Conservation (phyloP, 2,797 vertebrate species). For the Paedocypris micromegethes region DNA sequence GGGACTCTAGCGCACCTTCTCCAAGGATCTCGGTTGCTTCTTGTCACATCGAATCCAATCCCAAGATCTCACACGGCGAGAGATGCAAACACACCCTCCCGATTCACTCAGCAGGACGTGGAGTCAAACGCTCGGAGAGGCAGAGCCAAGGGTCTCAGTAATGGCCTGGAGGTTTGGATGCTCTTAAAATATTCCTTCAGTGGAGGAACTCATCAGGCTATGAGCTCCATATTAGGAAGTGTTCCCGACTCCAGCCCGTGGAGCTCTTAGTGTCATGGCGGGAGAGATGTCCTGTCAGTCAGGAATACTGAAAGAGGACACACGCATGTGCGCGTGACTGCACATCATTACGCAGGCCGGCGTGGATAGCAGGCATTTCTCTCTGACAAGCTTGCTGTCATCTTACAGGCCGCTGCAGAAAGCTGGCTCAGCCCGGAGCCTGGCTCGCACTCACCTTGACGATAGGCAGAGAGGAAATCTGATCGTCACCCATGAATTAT, state of each 20-base stretch:
- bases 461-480: conserved; percentile 46
- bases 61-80: conserved; percentile 8
- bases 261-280: conserved; percentile 48
- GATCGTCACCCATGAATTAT: conserved; percentile 56
- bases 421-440: conserved; percentile 31
- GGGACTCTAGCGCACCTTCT: conserved; percentile 21
- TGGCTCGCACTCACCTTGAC: conserved; percentile 46
- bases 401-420: conserved; percentile 21
- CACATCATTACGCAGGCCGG: conserved; percentile 42
- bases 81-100: not conserved
- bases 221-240: conserved; percentile 1
- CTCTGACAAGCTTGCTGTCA: conserved; percentile 36
- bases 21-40: conserved; percentile 5
- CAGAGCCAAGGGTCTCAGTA: conserved; percentile 25
- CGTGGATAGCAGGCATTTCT: conserved; percentile 33
- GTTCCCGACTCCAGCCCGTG: conserved; percentile 20
- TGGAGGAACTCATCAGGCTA: not conserved
- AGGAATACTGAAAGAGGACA: conserved; percentile 4
- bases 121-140: conserved; percentile 20
- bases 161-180: conserved; percentile 28
- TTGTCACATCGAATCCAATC: conserved; percentile 38
- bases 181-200: conserved; percentile 5
- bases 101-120: conserved; percentile 27
- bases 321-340: conserved; percentile 12
- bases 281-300: conserved; percentile 42